Evolutionary conservation across 2,888 invertebrate genomes (phyloP), one percentile per base, ranked within the genome.

Genomic region (Microctonus hyperodae): DNA sequence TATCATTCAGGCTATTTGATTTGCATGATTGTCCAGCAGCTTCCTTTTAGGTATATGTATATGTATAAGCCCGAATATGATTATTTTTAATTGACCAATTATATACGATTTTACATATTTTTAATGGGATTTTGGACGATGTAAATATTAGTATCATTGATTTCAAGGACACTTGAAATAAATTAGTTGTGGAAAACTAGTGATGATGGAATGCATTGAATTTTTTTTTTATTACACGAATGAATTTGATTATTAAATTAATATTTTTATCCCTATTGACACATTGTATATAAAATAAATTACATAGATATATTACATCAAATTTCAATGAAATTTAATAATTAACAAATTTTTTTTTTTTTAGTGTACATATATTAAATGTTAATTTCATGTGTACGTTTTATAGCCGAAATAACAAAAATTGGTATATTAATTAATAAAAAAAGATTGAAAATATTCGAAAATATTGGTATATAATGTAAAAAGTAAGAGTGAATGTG

Each of bases 381-480:
- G 37, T n/a, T 37, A 44, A 44, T 44, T 16, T 44, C 44, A 44
- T 44, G 16, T 16, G 16, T n/a, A 9, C 2, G 20, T 6, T 16
- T 44, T 16, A 44, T 16, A n/a, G 5, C 2, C 4, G 44, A 44
- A 44, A 44, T 44, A 44, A 44, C 16, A 44, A 44, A 44, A n/a
- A 44, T n/a, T n/a, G n/a, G 13, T 37, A n/a, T 37, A 37, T n/a
- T 37, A 37, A 37, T 37, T n/a, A n/a, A n/a, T n/a, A n/a, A n/a
- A n/a, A n/a, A n/a, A n/a, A 37, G 50, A 50, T 22, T 50, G 35
- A 51, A 61, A 61, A 61, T 61, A 61, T 51, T 61, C 61, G 61
- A 48, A 50, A 51, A 48, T 31, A n/a, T 22, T 51, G 22, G 22
- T 50, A 28, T 16, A 31, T 13, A 40, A 31, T 16, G 33, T 53